phyloP scores from a whole-genome alignment of 1,140 invertebrate genomes.

The Asbolus verrucosus region DNA sequence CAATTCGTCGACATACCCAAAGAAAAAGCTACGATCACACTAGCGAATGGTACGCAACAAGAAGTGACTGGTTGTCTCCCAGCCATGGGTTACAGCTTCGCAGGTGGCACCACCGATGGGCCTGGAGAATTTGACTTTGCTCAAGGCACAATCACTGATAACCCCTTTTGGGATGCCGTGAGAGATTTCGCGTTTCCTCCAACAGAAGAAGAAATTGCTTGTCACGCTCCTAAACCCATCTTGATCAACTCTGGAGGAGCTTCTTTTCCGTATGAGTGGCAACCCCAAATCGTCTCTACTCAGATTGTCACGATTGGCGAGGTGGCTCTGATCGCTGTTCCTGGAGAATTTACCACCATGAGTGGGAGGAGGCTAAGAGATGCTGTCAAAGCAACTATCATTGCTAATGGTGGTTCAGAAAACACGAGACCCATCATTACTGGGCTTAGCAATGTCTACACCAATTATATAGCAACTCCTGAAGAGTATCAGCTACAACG shows the following conservation, averaged over 20 bases:
- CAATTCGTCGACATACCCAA: constrained; percentile 89
- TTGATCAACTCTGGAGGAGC: constrained; percentile 89
- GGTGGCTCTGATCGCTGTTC: constrained; percentile 81
- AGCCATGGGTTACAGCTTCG: constrained; percentile 95
- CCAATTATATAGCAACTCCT: constrained; percentile 89
- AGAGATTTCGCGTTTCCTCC: constrained; percentile 81
- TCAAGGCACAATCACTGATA: constrained; percentile 80
- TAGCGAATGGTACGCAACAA: constrained; percentile 68
- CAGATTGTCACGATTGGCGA: constrained; percentile 84
- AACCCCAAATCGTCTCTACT: constrained; percentile 85
- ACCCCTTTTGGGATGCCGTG: constrained; percentile 84
- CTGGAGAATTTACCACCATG: constrained; percentile 97
- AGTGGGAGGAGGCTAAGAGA: constrained; percentile 83
- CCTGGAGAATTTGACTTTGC: constrained; percentile 91
- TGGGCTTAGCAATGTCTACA: constrained; percentile 90
- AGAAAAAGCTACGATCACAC: constrained; percentile 72
- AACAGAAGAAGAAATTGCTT: constrained; percentile 73
- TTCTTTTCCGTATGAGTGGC: constrained; percentile 87
- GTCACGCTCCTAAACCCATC: constrained; percentile 89
- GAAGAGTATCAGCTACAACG: constrained; percentile 94
- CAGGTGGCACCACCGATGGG: constrained; percentile 94
- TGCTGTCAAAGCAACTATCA: constrained; percentile 71
- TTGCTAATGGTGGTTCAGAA: constrained; percentile 64
- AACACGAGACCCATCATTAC: constrained; percentile 76
- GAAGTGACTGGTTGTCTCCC: constrained; percentile 80